A percentile compares a stretch with the other conserved stretches of the same genome.
phyloP scores from a whole-genome alignment of 2,113 vertebrate genomes.

The Myotis davidii region DNA sequence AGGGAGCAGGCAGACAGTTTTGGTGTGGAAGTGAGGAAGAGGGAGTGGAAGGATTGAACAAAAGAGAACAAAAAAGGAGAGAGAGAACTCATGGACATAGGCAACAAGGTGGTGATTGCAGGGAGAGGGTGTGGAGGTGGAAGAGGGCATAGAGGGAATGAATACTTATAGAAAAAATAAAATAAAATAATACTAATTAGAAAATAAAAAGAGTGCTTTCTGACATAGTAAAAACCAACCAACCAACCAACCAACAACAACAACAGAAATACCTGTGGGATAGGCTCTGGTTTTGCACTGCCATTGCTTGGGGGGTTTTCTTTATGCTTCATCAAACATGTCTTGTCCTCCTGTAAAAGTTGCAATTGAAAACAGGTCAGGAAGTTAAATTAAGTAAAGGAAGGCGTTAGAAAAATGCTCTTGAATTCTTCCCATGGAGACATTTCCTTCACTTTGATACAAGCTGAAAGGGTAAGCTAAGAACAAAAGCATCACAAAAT shows the following conservation, averaged over 20 bases:
- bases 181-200: too few relatives aligned
- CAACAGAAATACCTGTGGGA: constrained; percentile 81
- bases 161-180: too few relatives aligned
- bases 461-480: neutral
- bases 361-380: neutral
- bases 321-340: constrained; percentile 78
- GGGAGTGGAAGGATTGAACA: too few relatives aligned
- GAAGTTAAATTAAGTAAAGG: neutral
- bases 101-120: too few relatives aligned
- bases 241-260: neutral
- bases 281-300: constrained; percentile 64
- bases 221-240: neutral
- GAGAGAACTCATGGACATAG: too few relatives aligned
- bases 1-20: too few relatives aligned
- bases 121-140: too few relatives aligned
- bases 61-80: too few relatives aligned
- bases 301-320: constrained; percentile 55
- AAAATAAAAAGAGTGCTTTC: neutral
- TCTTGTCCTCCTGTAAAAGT: constrained; percentile 78
- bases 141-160: too few relatives aligned
- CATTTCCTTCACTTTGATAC: neutral
- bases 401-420: neutral
- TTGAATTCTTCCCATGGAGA: neutral
- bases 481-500: neutral
- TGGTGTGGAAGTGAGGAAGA: too few relatives aligned